These are phyloP conservation scores for Dendrolimus punctatus DNA, from an alignment of 1,140 invertebrate genomes.

Conservation along the genomic window DNA sequence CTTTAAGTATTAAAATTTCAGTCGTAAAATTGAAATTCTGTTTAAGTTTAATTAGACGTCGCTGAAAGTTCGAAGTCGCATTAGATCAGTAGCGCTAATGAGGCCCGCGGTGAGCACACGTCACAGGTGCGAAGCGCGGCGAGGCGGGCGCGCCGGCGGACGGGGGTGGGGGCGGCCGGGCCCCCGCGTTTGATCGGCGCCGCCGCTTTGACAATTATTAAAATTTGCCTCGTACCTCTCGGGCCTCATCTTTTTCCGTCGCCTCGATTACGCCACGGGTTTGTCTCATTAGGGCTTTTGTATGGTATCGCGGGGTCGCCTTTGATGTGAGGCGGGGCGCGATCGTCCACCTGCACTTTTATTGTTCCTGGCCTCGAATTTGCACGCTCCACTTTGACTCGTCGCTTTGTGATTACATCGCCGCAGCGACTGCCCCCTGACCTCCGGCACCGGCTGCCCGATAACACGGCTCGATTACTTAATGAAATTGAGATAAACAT, in stretches of 20 bases:
- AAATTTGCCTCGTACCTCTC: slow-evolving; percentile 70
- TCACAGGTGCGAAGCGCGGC: slow-evolving; percentile 33
- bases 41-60: slow-evolving; percentile 67
- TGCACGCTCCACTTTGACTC: slow-evolving; percentile 64
- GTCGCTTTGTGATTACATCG: slow-evolving; percentile 49
- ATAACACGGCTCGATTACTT: no score
- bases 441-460: slow-evolving; percentile 8
- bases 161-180: slow-evolving; percentile 15
- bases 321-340: slow-evolving; percentile 50
- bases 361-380: slow-evolving; percentile 64
- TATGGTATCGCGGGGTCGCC: slow-evolving; percentile 60
- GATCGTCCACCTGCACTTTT: slow-evolving; percentile 64
- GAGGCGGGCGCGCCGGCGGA: slow-evolving; percentile 9
- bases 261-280: slow-evolving; percentile 70
- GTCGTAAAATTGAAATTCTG: slow-evolving; percentile 65
- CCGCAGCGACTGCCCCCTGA: slow-evolving; percentile 19
- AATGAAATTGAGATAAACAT: no score
- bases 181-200: slow-evolving; percentile 63
- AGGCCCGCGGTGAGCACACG: slow-evolving; percentile 58
- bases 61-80: slow-evolving; percentile 59
- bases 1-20: slow-evolving; percentile 68
- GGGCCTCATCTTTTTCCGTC: slow-evolving; percentile 70
- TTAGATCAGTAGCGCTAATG: slow-evolving; percentile 64
- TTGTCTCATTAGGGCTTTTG: slow-evolving; percentile 71
- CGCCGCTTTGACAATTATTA: slow-evolving; percentile 72